A percentile compares a stretch with the other conserved stretches of the same genome.
These are phyloP conservation scores for Lysandra bellargus DNA, from an alignment of 2,888 invertebrate species.

Conservation along the genomic window DNA sequence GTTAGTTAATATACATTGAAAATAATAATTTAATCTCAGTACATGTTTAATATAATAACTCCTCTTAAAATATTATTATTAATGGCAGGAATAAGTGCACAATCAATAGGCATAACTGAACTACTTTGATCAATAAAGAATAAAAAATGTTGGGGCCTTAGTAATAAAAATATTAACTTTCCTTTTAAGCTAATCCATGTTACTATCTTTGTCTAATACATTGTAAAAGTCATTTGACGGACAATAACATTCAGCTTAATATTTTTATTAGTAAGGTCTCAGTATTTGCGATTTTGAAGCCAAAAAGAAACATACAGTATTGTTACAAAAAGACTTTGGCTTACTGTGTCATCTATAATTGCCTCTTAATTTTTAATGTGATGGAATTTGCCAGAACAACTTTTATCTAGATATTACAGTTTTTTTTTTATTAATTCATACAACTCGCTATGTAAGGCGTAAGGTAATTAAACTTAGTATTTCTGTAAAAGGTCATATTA, in stretches of 20 bases:
- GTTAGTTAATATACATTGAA: slow-evolving; percentile 49
- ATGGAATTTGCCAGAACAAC: neutral
- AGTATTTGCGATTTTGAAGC: neutral
- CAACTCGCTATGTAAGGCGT: neutral
- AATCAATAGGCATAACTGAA: neutral
- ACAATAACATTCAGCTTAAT: neutral
- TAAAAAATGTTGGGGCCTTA: neutral
- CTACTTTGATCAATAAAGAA: neutral
- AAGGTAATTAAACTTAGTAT: slow-evolving; percentile 17
- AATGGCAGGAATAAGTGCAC: slow-evolving; percentile 3
- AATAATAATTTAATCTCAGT: slow-evolving; percentile 33
- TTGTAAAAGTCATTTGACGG: neutral
- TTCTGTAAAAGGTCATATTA: slow-evolving; percentile 27
- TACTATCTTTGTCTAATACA: neutral
- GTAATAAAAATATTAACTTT: neutral
- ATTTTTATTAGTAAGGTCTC: neutral
- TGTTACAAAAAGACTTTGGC: neutral
- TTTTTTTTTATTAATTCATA: slow-evolving; percentile 20
- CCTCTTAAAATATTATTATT: neutral
- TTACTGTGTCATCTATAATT: neutral
- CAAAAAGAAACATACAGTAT: slow-evolving; percentile 14
- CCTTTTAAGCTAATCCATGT: neutral
- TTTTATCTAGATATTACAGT: slow-evolving; percentile 12
- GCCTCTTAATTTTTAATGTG: slow-evolving; percentile 1
- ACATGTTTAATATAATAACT: neutral